phyloP scores from a whole-genome alignment of 2,797 vertebrate genomes.

The Limnodromus scolopaceus region DNA sequence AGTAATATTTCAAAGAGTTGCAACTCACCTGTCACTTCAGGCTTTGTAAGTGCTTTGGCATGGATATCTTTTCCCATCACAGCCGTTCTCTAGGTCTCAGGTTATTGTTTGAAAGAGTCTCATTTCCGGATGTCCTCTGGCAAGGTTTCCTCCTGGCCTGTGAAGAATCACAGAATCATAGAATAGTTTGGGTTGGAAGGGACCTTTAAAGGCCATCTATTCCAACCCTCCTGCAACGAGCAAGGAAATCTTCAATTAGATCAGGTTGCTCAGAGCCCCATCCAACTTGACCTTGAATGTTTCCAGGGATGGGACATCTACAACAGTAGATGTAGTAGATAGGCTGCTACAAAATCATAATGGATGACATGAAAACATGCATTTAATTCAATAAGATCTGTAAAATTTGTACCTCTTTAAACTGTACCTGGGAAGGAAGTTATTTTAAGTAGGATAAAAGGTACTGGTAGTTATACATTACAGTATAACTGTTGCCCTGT shows the following conservation, averaged over 20 bases:
- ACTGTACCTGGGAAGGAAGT: neutral
- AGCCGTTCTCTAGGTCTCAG: neutral
- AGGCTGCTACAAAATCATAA: neutral
- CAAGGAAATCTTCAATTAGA: neutral
- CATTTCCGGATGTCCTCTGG: neutral
- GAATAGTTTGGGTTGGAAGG: neutral
- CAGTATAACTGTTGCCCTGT: neutral
- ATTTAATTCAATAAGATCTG: neutral
- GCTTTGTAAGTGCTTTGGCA: neutral
- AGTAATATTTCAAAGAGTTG: neutral
- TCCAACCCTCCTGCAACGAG: neutral
- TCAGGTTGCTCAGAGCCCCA: fast-evolving
- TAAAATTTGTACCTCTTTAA: neutral
- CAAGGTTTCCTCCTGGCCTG: neutral
- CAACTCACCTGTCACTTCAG: neutral
- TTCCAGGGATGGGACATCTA: neutral
- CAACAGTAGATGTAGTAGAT: neutral
- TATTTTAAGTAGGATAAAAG: neutral
- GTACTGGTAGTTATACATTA: neutral
- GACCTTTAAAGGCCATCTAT: neutral
- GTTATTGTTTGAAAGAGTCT: neutral
- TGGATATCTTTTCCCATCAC: neutral
- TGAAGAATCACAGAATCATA: neutral
- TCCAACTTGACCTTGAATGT: neutral
- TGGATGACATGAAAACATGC: neutral